Percentiles rank a stretch among this genome's conserved stretches.
phyloP scores from a whole-genome alignment of 1,140 invertebrate species.

The Trichonephila clavata region DNA sequence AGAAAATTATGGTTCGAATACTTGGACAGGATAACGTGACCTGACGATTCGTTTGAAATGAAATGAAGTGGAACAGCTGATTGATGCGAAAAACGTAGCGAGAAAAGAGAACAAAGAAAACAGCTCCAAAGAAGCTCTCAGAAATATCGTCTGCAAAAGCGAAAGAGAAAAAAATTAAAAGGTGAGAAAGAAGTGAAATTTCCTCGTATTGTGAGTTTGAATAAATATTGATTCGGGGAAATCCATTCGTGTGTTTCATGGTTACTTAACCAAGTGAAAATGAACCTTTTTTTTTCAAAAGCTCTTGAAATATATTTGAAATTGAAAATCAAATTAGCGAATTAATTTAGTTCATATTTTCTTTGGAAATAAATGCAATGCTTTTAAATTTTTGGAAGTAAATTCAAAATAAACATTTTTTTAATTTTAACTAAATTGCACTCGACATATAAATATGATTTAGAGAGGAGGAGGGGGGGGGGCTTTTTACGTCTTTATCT shows the following conservation, averaged over 20 bases:
- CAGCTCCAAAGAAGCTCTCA: not conserved
- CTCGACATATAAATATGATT: no score
- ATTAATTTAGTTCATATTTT: not conserved
- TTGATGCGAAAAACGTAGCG: constrained; percentile 49
- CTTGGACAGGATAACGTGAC: constrained; percentile 22
- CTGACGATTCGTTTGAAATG: constrained; percentile 44
- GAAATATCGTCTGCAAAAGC: constrained; percentile 20
- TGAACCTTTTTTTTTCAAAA: not conserved
- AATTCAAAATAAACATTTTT: no score
- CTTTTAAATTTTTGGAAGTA: not conserved
- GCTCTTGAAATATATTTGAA: not conserved
- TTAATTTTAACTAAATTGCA: no score
- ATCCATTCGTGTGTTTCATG: not conserved
- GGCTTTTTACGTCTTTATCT: no score
- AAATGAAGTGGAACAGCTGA: constrained; percentile 64
- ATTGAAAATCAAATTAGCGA: not conserved
- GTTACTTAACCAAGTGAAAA: not conserved
- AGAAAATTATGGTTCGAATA: not conserved
- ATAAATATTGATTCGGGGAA: constrained; percentile 33
- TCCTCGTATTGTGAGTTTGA: not conserved
- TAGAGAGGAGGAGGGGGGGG: no score
- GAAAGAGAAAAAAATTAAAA: constrained; percentile 21
- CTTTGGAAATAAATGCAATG: not conserved
- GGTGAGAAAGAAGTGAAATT: not conserved
- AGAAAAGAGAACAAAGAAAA: constrained; percentile 29